Conservation (phyloP, 2,888 invertebrate genomes). For the Sphaeridia pumilis region DNA sequence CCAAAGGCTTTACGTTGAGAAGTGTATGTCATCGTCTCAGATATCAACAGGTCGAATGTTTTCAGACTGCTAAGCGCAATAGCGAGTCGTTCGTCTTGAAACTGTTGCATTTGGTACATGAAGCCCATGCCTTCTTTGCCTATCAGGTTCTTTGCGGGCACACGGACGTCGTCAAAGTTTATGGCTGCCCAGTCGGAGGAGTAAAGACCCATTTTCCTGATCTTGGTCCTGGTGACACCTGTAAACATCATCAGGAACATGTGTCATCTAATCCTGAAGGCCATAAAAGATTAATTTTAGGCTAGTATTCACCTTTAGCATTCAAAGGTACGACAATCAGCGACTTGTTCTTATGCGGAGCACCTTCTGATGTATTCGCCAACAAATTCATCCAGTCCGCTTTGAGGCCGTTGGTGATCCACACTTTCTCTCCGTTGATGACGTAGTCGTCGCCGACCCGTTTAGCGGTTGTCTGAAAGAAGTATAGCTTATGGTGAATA, state of each 20-base stretch:
- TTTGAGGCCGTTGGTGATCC: constrained; percentile 44
- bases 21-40: constrained; percentile 44
- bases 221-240: constrained; percentile 38
- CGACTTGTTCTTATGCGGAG: constrained; percentile 44
- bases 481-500: background rate
- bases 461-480: constrained; percentile 41
- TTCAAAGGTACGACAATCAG: constrained; percentile 46
- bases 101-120: constrained; percentile 46
- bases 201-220: constrained; percentile 46
- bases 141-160: constrained; percentile 44
- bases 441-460: constrained; percentile 42
- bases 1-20: constrained; percentile 43
- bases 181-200: constrained; percentile 46
- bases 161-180: constrained; percentile 45
- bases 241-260: background rate
- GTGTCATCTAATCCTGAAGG: background rate
- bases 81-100: constrained; percentile 46
- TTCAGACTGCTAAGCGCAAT: constrained; percentile 37
- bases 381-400: constrained; percentile 50
- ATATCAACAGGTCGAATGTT: constrained; percentile 22
- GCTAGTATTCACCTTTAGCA: constrained; percentile 38
- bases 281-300: background rate
- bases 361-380: constrained; percentile 44
- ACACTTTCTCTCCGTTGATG: constrained; percentile 46
- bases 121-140: constrained; percentile 46